Evolutionary conservation across 1,140 invertebrate species (phyloP).

Genomic region (Drosophila willistoni): DNA sequence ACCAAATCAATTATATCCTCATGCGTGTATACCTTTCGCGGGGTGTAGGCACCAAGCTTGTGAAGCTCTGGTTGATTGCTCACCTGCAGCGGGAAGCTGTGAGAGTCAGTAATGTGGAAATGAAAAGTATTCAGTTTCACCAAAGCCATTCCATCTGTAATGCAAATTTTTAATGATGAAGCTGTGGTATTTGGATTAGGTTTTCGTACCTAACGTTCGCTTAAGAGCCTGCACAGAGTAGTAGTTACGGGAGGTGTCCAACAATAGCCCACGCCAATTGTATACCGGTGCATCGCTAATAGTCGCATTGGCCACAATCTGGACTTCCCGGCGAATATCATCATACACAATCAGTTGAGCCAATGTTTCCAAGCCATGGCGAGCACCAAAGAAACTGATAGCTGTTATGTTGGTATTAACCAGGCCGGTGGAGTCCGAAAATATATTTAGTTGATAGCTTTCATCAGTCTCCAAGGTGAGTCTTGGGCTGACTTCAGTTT

Average conservation of each 20-base stretch:
- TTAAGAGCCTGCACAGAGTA: conserved; percentile 88
- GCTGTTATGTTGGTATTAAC: conserved; percentile 87
- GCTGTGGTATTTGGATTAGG: background rate
- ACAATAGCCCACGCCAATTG: conserved; percentile 89
- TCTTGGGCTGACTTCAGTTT: conserved; percentile 28
- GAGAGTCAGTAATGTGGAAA: conserved; percentile 95
- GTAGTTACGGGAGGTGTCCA: conserved; percentile 92
- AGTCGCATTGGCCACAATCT: conserved; percentile 85
- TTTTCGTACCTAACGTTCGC: conserved; percentile 86
- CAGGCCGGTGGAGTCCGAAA: conserved; percentile 71
- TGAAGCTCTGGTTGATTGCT: conserved; percentile 87
- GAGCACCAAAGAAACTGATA: conserved; percentile 88
- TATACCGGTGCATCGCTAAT: conserved; percentile 89
- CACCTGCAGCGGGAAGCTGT: conserved; percentile 92
- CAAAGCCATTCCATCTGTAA: conserved; percentile 89
- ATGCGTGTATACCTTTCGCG: conserved; percentile 86
- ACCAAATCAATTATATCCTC: conserved; percentile 85
- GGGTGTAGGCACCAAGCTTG: conserved; percentile 89
- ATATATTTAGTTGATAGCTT: conserved; percentile 86
- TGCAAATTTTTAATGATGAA: conserved; percentile 4
- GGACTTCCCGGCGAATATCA: conserved; percentile 83
- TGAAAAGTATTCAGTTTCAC: conserved; percentile 94
- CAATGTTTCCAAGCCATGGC: conserved; percentile 91
- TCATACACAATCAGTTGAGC: conserved; percentile 90
- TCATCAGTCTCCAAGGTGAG: conserved; percentile 87